phyloP scores from a whole-genome alignment of 1,140 invertebrate species.

The Kradibia gibbosae region DNA sequence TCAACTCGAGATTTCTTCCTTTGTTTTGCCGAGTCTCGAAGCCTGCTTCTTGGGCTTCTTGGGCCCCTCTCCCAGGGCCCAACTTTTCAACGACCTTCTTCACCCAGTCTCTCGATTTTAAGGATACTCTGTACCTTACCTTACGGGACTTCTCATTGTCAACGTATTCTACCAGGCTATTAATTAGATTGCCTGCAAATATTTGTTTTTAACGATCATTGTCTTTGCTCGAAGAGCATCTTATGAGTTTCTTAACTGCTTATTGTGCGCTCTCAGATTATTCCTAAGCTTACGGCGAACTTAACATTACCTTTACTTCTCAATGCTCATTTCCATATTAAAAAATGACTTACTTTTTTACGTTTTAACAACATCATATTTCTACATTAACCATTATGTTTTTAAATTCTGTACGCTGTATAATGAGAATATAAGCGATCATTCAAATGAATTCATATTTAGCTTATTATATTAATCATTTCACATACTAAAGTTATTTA shows the following conservation, averaged over 20 bases:
- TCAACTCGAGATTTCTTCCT: slow-evolving; percentile 15
- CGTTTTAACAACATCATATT: too few relatives aligned
- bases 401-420: too few relatives aligned
- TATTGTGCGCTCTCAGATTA: neutral
- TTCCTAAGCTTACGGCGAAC: neutral
- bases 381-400: too few relatives aligned
- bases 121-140: neutral
- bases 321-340: neutral
- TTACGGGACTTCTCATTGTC: too few relatives aligned
- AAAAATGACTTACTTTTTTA: too few relatives aligned
- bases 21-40: slow-evolving; percentile 12
- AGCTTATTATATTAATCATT: slow-evolving; percentile 15
- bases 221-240: neutral
- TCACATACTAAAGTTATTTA: neutral
- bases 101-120: neutral
- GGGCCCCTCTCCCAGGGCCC: neutral
- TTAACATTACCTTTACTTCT: neutral
- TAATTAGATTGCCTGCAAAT: neutral
- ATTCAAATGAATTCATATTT: slow-evolving; percentile 1
- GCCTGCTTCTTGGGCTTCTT: neutral
- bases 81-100: neutral
- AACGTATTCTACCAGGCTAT: neutral
- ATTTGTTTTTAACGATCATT: neutral
- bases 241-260: neutral
- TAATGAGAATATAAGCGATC: too few relatives aligned